Conservation (phyloP, 2,888 invertebrate genomes). For the Nomada lathburiana region DNA sequence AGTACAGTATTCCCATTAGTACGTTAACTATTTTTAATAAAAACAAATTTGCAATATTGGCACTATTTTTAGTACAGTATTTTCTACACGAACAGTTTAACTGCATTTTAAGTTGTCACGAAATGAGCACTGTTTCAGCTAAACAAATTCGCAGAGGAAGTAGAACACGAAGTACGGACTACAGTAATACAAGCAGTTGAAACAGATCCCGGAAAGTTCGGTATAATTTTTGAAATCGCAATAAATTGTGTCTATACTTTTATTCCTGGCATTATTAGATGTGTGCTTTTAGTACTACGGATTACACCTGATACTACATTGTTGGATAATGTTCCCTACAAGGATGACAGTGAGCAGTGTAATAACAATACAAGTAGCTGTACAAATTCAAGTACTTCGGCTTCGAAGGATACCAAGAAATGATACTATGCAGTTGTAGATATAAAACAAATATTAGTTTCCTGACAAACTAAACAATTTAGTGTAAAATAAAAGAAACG, state of each 20-base stretch:
- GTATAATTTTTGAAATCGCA: conserved; percentile 83
- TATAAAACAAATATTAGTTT: conserved; percentile 4
- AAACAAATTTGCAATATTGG: no score
- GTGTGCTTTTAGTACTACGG: conserved; percentile 85
- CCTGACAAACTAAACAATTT: neutral
- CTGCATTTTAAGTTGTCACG: neutral
- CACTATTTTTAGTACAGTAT: no score
- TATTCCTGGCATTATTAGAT: neutral
- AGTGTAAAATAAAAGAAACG: neutral
- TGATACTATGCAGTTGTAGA: conserved; percentile 1
- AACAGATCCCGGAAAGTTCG: conserved; percentile 88
- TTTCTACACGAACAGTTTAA: no score
- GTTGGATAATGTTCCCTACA: conserved; percentile 87
- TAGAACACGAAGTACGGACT: conserved; percentile 89
- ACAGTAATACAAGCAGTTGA: conserved; percentile 91
- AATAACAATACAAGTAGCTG: neutral
- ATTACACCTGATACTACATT: conserved; percentile 87
- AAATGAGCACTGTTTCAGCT: conserved; percentile 85
- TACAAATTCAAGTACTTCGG: neutral
- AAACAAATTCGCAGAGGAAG: conserved; percentile 88
- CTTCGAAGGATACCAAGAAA: conserved; percentile 19
- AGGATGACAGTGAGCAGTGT: conserved; percentile 24
- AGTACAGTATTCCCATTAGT: neutral
- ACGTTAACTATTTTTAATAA: no score
- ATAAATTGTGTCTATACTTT: conserved; percentile 7